Percentiles rank a stretch among this genome's conserved stretches.
phyloP scores from a whole-genome alignment of 2,113 vertebrate genomes.

The Myotis lucifugus region DNA sequence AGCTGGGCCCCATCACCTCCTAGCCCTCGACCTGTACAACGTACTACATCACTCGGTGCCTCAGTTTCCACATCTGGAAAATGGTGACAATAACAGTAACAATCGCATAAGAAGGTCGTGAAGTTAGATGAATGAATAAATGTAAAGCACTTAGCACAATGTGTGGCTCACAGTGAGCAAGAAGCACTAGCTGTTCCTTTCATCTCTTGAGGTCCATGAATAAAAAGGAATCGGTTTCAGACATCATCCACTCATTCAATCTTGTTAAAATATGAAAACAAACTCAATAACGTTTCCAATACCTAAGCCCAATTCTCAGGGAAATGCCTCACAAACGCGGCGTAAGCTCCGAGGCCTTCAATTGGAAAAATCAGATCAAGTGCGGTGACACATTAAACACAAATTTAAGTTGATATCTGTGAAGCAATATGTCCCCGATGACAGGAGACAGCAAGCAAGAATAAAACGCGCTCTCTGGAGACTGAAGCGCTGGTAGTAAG shows the following conservation, averaged over 20 bases:
- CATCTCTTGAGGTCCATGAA: not conserved
- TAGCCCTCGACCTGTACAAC: not conserved
- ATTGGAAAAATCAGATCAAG: not conserved
- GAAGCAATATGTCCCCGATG: not conserved
- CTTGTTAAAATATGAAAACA: conserved; percentile 36
- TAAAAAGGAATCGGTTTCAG: not conserved
- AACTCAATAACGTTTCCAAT: conserved; percentile 21
- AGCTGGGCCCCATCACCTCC: not conserved
- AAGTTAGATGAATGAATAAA: not conserved
- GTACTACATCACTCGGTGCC: not conserved
- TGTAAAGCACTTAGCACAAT: not conserved
- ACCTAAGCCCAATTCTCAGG: not conserved
- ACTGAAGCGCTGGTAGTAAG: not conserved
- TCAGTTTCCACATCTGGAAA: not conserved
- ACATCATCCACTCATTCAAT: not conserved
- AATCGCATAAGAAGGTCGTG: not conserved
- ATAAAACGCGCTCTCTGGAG: not conserved
- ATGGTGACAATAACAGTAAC: not conserved
- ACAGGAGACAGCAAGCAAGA: not conserved
- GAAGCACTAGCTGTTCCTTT: not conserved
- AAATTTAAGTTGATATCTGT: not conserved
- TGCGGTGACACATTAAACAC: conserved; percentile 18
- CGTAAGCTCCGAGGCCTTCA: not conserved
- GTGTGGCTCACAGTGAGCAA: not conserved
- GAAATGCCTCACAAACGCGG: conserved; percentile 20